These are phyloP conservation scores for Geotrypetes seraphini DNA, from an alignment of 2,797 vertebrate genomes.

Conservation along the genomic window DNA sequence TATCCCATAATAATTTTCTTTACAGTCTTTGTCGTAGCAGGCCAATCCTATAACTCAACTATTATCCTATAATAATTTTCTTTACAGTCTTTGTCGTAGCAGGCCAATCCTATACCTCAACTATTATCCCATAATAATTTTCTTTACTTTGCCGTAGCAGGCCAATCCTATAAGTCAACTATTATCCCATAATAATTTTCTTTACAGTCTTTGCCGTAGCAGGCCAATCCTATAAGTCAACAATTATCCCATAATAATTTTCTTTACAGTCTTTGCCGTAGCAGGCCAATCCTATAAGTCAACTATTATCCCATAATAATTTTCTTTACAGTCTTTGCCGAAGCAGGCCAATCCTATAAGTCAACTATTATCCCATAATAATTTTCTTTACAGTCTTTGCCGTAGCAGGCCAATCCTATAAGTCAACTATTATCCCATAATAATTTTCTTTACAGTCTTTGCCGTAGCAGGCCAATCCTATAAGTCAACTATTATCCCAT, in stretches of 20 bases:
- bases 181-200: background rate
- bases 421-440: conserved; percentile 10
- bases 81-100: background rate
- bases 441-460: background rate
- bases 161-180: too few relatives aligned
- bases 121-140: conserved; percentile 3
- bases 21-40: background rate
- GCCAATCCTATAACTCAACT: too few relatives aligned
- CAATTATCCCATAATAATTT: conserved; percentile 3
- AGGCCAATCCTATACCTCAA: conserved; percentile 6
- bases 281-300: conserved; percentile 3
- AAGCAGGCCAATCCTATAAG: conserved; percentile 5
- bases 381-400: background rate
- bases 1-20: background rate
- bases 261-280: background rate
- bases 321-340: background rate
- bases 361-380: conserved; percentile 8
- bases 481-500: too few relatives aligned
- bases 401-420: conserved; percentile 3
- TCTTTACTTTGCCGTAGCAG: background rate
- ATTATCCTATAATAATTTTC: background rate
- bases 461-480: conserved; percentile 2
- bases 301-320: conserved; percentile 4
- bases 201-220: background rate
- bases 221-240: conserved; percentile 6